Evolutionary conservation across 1,140 invertebrate species (phyloP), one percentile per base, ranked within the genome.

Genomic region (Microplitis mediator): DNA sequence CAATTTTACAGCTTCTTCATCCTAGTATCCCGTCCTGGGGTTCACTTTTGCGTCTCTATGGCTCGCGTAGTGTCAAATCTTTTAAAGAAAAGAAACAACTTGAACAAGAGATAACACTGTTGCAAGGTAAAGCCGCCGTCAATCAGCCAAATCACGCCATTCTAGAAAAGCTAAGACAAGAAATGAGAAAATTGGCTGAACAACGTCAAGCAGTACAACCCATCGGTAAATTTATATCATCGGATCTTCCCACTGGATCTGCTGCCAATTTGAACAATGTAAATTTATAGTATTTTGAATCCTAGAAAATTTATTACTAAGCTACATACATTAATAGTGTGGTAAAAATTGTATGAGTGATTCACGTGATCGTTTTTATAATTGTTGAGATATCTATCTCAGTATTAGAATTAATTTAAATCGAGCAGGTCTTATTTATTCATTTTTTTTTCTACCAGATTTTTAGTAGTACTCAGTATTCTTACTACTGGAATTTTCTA

Each of bases 1-100:
- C 95, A n/a, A 97, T 99, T 76, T 84, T 99, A 36, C 94, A 98
- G 85, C 90, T 91, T 77, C 85, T 98, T 34, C 97, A 98, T 89
- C 96, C 97, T 1, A 95, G 98, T 81, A 95, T 98, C 51, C 91
- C 90, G 9, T 96, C 93, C n/a, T 98, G 97, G 96, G 97, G 97
- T 51, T 97, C 96, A 0, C 88, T 99, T 34, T 84, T 99, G 5
- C 90, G 96, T 8, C 89, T 99, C 23, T 99, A 99, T 85, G 97
- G 97, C 54, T 97, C 95, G 76, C 91, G 93, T 34, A 97, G 96
- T 4, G 93, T 97, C 4, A 97, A 97, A 83, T 95, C 92, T 71
- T 93, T 97, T 75, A 96, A 96, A 83, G 96, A 98, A 80, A 97
- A 97, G 84, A 98, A 98, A 88, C 90, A 95, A 78, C 93, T 97